A percentile compares a stretch with the other conserved stretches of the same genome.
Conservation (phyloP, 2,113 vertebrate species). For the Caranx ignobilis region DNA sequence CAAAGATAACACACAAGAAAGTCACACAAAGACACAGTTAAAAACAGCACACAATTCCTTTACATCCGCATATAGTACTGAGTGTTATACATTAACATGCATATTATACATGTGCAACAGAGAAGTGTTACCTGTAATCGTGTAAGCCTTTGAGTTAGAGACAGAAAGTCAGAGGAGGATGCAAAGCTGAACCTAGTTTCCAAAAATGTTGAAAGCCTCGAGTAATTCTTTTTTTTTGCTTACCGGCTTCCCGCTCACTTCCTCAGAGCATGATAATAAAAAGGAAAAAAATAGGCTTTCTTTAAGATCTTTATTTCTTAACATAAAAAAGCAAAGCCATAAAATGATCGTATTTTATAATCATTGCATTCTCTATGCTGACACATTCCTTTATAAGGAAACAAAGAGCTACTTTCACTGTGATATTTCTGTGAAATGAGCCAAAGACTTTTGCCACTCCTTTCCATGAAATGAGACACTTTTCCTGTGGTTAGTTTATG, state of each 20-base stretch:
- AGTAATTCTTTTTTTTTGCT: constrained; percentile 42
- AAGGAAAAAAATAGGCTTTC: neutral
- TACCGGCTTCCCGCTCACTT: constrained; percentile 14
- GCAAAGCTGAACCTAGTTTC: constrained; percentile 34
- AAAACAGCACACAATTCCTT: neutral
- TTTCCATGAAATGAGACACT: neutral
- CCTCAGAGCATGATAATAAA: constrained; percentile 21
- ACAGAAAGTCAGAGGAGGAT: constrained; percentile 32
- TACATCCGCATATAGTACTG: neutral
- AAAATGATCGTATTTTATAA: constrained; percentile 33
- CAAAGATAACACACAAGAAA: constrained; percentile 19
- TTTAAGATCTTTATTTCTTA: constrained; percentile 36
- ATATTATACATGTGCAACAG: neutral
- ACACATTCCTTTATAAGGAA: constrained; percentile 16
- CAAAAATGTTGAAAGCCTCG: constrained; percentile 48
- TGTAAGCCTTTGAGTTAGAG: constrained; percentile 13
- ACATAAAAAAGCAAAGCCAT: constrained; percentile 20
- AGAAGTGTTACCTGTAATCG: neutral
- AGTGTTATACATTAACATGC: neutral
- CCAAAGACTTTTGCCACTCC: neutral
- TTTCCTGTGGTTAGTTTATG: neutral
- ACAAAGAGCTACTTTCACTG: constrained; percentile 7
- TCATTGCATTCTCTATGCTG: constrained; percentile 3
- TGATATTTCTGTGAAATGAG: constrained; percentile 3
- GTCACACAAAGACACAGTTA: neutral